phyloP scores from a whole-genome alignment of 2,113 vertebrate species.

The Agapornis roseicollis region DNA sequence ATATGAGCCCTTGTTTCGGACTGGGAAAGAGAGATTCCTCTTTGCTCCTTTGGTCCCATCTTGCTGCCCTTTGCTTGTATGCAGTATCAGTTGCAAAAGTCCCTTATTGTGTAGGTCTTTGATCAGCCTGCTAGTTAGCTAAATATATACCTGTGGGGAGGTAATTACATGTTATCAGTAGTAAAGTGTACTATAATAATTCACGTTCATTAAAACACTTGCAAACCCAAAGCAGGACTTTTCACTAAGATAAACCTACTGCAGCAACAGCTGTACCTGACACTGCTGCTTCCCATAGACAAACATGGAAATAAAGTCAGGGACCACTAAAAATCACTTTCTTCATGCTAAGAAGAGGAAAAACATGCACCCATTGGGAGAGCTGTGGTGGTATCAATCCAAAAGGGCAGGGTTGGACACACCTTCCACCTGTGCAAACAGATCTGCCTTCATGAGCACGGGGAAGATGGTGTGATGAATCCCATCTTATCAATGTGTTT shows the following conservation, averaged over 20 bases:
- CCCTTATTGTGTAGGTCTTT: constrained; percentile 24
- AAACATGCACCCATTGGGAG: neutral
- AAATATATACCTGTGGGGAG: constrained; percentile 63
- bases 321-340: neutral
- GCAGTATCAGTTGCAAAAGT: neutral
- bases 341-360: neutral
- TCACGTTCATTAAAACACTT: constrained; percentile 47
- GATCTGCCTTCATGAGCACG: neutral
- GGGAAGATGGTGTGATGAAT: neutral
- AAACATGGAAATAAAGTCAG: neutral
- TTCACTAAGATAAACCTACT: neutral
- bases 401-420: neutral
- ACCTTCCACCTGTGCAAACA: neutral
- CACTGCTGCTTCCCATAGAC: neutral
- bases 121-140: constrained; percentile 47
- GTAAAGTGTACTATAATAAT: constrained; percentile 60
- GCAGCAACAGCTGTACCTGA: neutral
- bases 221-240: constrained; percentile 42
- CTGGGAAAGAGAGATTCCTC: neutral
- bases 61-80: neutral
- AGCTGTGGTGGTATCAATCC: neutral
- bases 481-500: neutral
- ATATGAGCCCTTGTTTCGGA: neutral
- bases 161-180: constrained; percentile 61
- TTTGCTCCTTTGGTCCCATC: neutral